Base-by-base conservation (phyloP, 2,888 invertebrate species). In the Halocaridina rubra region DNA sequence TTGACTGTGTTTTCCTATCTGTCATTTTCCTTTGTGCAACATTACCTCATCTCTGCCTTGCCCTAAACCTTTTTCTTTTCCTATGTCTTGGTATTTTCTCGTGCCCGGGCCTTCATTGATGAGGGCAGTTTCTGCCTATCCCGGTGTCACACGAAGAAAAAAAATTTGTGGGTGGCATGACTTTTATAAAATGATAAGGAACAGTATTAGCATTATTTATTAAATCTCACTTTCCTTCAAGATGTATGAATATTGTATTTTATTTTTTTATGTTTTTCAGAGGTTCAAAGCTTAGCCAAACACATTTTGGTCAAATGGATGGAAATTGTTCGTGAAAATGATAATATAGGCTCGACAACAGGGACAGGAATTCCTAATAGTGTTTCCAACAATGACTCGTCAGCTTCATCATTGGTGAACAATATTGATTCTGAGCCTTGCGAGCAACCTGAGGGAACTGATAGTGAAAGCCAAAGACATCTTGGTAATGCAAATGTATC, bases 301-400 rank as follows among this genome's bases (percentile, higher is more conserved):
- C 30, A 72, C n/a, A 30, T 84, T 10, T 72, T 84, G 13, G 46
- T 71, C 53, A 84, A 84, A 53, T 84, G 84, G 84, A 84, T 79
- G 84, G 79, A 84, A 46, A 61, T 84, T 24, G 67, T 84, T 8
- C 59, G 57, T 7, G 53, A 75, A n/a, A 79, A 74, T 0, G 84
- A 84, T 22, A 33, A 78, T 5, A 39, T 69, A 24, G 81, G 67
- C 16, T 57, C 81, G 22, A 76, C 69, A 10, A 69, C 69, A 2
- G 81, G 81, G 2, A 53, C 77, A 53, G 81, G 80, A 4, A 27
- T 59, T 19, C 19, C 32, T 5, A 29, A 19, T 13, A 19, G 53
- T 10, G 33, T 13, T 29, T 29, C 19, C 13, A 22, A 0, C 1
- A n/a, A 3, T n/a, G 27, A 64, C 39, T 8, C 3, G 61, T 13